Conservation (phyloP, 2,113 vertebrate genomes). For the Platycercus adscitus region DNA sequence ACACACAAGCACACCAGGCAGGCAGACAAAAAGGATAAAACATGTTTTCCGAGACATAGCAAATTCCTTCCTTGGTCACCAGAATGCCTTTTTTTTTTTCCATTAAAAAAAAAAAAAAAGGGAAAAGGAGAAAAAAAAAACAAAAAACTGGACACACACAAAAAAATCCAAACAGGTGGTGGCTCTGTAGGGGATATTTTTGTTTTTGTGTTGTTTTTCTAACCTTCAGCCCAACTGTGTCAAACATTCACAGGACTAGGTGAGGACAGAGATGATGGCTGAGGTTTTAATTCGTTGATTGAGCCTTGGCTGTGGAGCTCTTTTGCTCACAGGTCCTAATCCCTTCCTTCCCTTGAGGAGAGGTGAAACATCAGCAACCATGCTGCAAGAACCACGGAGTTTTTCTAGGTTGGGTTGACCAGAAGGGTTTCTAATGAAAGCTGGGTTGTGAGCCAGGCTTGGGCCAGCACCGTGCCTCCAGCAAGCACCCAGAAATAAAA, state of each 20-base stretch:
- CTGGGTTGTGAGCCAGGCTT: not conserved
- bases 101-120: not conserved
- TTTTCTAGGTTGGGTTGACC: not conserved
- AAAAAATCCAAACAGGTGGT: not conserved
- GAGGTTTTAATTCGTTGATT: not conserved
- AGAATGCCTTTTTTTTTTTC: not conserved
- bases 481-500: constrained; percentile 14
- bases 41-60: not conserved
- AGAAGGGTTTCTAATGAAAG: not conserved
- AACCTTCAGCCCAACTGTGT: not conserved
- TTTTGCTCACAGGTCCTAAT: too few species aligned
- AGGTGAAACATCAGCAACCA: not conserved
- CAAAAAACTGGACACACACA: not conserved
- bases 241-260: not conserved
- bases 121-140: not conserved
- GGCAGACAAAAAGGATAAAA: not conserved
- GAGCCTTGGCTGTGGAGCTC: too few species aligned
- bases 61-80: not conserved
- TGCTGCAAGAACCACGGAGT: not conserved
- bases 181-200: not conserved
- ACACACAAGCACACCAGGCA: not conserved
- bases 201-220: not conserved
- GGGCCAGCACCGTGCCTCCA: not conserved
- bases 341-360: not conserved
- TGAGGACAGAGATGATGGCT: not conserved